Conservation (phyloP, 2,113 vertebrate species). For the Enhydra lutris region DNA sequence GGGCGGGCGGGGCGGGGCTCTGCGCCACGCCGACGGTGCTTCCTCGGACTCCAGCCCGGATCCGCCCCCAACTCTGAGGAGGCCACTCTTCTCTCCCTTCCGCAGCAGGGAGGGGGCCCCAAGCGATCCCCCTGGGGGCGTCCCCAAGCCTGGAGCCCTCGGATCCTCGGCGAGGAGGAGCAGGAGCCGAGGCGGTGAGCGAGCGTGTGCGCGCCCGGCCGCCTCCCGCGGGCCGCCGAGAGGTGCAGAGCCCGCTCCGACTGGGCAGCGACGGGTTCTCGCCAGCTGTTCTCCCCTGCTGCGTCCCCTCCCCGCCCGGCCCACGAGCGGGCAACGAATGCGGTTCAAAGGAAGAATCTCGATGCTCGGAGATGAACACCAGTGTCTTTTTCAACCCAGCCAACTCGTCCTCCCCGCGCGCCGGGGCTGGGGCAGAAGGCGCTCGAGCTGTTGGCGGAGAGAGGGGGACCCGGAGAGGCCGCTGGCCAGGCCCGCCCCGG, state of each 20-base stretch:
- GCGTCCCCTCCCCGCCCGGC: neutral
- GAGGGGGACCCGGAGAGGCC: constrained; percentile 3
- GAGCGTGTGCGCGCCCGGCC: constrained; percentile 16
- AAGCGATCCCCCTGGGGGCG: neutral
- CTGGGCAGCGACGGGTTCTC: neutral
- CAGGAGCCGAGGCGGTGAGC: neutral
- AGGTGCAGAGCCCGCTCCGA: neutral
- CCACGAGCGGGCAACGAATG: neutral
- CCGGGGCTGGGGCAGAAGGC: neutral
- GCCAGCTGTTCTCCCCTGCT: neutral
- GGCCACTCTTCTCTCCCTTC: neutral
- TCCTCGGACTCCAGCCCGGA: neutral
- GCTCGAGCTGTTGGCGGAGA: neutral
- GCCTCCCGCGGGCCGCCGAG: neutral
- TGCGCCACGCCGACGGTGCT: neutral
- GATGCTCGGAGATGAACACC: neutral
- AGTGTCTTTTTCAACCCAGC: constrained; percentile 33
- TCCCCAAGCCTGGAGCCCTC: neutral
- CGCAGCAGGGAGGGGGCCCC: neutral
- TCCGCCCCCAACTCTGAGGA: constrained; percentile 24
- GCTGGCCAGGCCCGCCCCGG: neutral
- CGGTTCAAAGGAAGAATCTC: constrained; percentile 32
- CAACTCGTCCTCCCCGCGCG: neutral
- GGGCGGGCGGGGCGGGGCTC: constrained; percentile 20
- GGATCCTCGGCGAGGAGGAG: neutral